Evolutionary conservation across 2,113 vertebrate genomes (phyloP), one percentile per base, ranked within the genome.

Genomic region (Paradoxurus hermaphroditus): DNA sequence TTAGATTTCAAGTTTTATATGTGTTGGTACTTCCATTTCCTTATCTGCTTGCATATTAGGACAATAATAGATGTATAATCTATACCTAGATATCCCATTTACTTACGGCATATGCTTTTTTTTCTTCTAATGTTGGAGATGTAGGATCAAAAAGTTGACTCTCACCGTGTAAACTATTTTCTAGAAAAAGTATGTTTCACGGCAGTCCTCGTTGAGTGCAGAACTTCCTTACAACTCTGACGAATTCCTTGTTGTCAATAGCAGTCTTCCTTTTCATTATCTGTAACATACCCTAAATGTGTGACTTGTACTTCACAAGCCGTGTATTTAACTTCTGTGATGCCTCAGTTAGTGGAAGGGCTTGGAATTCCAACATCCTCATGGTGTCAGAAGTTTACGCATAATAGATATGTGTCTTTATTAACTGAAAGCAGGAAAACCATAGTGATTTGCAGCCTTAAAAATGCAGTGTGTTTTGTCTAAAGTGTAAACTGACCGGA

Each of bases 191-290:
- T 39, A 13, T 31, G 49, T 78, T 59, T 59, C 31, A 1, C n/a
- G 59, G 36, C 46, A 94, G 78, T 44, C 13, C 53, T 78, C 68
- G 8, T 51, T 79, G 78, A 51, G 27, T 53, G 5, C n/a, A 21
- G 91, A 77, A 73, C 4, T 97, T 95, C 27, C 39, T 4, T 53
- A 34, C 21, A 85, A 19, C 46, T 86, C 53, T 73, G 36, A 44
- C 21, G 51, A 15, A 29, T 77, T 21, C 21, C 7, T 44, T 90
- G 8, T 34, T 39, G 4, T 62, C 78, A 89, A 4, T 79, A 29
- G 70, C n/a, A 81, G 34, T 65, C 12, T 96, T 94, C 41, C 84
- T 92, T 85, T 93, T 91, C 16, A 70, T 86, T 95, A 86, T 83
- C 67, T 39, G 0, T 85, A 34, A 14, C 73, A 73, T 67, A 46